A percentile compares a stretch with the other conserved stretches of the same genome.
Conservation (phyloP, 64 coral and sea anemone species). For the Porites lutea region DNA sequence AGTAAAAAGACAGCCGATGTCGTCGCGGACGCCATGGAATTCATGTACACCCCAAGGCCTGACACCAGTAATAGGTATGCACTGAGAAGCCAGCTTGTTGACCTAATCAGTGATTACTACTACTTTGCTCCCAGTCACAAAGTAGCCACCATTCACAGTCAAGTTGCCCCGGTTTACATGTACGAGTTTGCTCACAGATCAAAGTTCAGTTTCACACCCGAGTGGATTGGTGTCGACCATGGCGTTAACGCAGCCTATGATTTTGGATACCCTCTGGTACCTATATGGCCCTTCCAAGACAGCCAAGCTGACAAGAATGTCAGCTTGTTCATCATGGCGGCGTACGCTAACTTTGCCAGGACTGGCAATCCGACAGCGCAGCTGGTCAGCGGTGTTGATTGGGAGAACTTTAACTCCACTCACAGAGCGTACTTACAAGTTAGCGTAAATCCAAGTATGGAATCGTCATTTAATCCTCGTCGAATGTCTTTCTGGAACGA, state of each 20-base stretch:
- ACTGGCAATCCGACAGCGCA: constrained; percentile 49
- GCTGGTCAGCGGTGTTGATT: constrained; percentile 9
- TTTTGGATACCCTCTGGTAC: constrained; percentile 40
- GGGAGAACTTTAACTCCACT: constrained; percentile 23
- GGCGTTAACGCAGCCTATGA: constrained; percentile 45
- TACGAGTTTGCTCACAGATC: constrained; percentile 69
- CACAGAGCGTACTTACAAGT: constrained; percentile 32
- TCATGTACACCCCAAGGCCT: constrained; percentile 62
- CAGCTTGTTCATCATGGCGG: constrained; percentile 55
- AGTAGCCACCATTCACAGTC: constrained; percentile 49
- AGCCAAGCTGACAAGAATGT: constrained; percentile 56
- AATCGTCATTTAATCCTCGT: constrained; percentile 12
- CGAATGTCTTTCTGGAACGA: constrained; percentile 73
- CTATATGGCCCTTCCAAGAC: constrained; percentile 23
- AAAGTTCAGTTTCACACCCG: neutral
- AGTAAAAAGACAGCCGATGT: neutral
- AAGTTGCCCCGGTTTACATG: constrained; percentile 40
- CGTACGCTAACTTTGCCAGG: constrained; percentile 71
- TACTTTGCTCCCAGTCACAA: constrained; percentile 64
- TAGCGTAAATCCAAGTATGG: constrained; percentile 16
- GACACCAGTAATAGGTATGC: constrained; percentile 22
- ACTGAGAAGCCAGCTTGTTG: constrained; percentile 47
- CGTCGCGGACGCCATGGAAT: constrained; percentile 33
- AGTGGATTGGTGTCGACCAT: constrained; percentile 61
- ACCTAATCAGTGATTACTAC: constrained; percentile 48